Base-by-base conservation (phyloP, 1,140 invertebrate genomes). In the Gonioctena quinquepunctata region DNA sequence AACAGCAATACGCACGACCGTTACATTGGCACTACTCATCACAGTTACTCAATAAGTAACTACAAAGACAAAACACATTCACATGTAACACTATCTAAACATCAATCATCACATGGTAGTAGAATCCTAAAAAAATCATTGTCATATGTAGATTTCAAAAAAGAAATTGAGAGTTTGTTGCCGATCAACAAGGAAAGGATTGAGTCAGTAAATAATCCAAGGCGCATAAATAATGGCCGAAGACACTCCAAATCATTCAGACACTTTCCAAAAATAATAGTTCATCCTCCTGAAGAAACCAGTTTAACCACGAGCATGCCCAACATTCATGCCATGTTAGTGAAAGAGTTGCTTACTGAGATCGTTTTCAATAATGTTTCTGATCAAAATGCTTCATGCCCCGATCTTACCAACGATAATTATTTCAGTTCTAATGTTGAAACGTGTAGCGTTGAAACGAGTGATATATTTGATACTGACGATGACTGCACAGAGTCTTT, bases 111-210 rank as follows among this genome's bases (percentile, higher is more conserved):
- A 21, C 60, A 62, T 22, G 52, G 56, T 26, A 33, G 28, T 28
- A 67, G 68, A n/a, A 23, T 59, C 18, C 33, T 74, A 0, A 64
- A 66, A n/a, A 80, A 80, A 77, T 79, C 79, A n/a, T 64, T 79
- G 21, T 80, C 77, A 11, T 81, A 79, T 66, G 67, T 74, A 28
- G 81, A 82, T 71, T 69, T 82, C 16, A 80, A 79, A 57, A 73
- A 72, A 27, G 75, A 80, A 68, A 82, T 82, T 11, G 76, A 79
- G 48, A 76, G 62, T 54, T 72, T 82, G 26, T 19, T 82, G 59
- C 80, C 81, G 3, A 79, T 79, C 18, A 48, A 64, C n/a, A 74
- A 66, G 27, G 66, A 68, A 13, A 66, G 19, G 23, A 21, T 21
- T 6, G 71, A 70, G 21, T 49, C 62, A 11, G 28, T 68, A 3